Evolutionary conservation across 2,888 invertebrate species (phyloP).

Genomic region (Dicyrtoma fusca): DNA sequence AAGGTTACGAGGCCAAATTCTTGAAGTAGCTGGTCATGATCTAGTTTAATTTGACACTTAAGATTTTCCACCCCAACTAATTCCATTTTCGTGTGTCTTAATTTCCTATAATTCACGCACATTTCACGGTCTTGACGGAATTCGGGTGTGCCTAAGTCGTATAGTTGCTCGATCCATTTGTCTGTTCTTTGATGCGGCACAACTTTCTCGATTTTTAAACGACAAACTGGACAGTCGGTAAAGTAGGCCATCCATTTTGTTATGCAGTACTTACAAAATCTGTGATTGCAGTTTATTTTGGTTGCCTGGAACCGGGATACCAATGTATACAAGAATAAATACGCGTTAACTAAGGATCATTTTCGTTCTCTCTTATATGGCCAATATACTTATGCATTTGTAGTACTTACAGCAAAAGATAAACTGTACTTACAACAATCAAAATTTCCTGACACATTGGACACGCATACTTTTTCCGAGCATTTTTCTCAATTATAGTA

Average conservation of each 20-base stretch:
- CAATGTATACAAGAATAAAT: too few species aligned
- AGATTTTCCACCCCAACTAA: not conserved
- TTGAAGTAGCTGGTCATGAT: too few species aligned
- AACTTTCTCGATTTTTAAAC: not conserved
- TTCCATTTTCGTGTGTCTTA: constrained; percentile 27
- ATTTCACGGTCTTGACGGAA: constrained; percentile 24
- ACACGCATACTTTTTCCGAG: constrained; percentile 24
- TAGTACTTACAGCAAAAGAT: not conserved
- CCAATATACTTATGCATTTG: too few species aligned
- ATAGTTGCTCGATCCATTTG: constrained; percentile 29
- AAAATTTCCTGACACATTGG: constrained; percentile 30
- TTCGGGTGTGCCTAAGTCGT: constrained; percentile 24
- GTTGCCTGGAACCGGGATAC: not conserved
- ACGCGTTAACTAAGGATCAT: too few species aligned
- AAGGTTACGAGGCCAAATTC: too few species aligned
- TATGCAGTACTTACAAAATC: constrained; percentile 31
- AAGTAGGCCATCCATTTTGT: constrained; percentile 31
- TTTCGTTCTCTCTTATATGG: too few species aligned
- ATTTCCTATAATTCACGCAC: constrained; percentile 36
- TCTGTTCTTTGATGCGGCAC: constrained; percentile 17
- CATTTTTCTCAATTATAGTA: constrained; percentile 23
- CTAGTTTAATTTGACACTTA: too few species aligned
- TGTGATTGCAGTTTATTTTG: constrained; percentile 26
- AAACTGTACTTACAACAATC: constrained; percentile 17
- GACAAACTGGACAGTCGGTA: constrained; percentile 23